A percentile compares a stretch with the other conserved stretches of the same genome.
These are phyloP conservation scores for Drosophila lacteicornis DNA, from an alignment of 1,140 invertebrate species.

Conservation along the genomic window DNA sequence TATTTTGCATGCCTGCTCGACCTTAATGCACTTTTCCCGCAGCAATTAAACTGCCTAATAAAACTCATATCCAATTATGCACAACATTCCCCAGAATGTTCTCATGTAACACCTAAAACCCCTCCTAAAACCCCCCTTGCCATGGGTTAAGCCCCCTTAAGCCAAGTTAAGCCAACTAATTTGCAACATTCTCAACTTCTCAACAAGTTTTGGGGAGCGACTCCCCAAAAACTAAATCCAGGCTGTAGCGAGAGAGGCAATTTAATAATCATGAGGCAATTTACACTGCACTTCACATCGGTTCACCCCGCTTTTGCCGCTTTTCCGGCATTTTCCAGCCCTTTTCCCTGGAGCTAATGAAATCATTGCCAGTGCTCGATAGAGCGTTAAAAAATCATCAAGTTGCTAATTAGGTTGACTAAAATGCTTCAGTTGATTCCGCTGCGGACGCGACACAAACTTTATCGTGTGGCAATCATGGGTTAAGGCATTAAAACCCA, in stretches of 20 bases:
- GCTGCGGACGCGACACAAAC: slow-evolving; percentile 36
- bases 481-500: slow-evolving; percentile 21
- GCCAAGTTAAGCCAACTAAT: slow-evolving; percentile 68
- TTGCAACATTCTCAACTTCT: slow-evolving; percentile 74
- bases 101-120: slow-evolving; percentile 20
- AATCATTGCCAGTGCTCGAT: slow-evolving; percentile 76
- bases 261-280: slow-evolving; percentile 81
- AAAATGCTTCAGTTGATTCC: slow-evolving; percentile 40
- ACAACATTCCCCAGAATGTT: slow-evolving; percentile 17
- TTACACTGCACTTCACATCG: slow-evolving; percentile 57
- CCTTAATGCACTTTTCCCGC: background rate
- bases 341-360: slow-evolving; percentile 49
- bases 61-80: slow-evolving; percentile 16
- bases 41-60: slow-evolving; percentile 14
- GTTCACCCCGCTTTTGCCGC: background rate
- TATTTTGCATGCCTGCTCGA: background rate
- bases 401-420: slow-evolving; percentile 81
- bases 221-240: slow-evolving; percentile 30
- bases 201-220: slow-evolving; percentile 54
- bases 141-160: slow-evolving; percentile 11
- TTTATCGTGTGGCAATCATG: slow-evolving; percentile 34
- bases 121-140: background rate
- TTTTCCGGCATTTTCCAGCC: background rate
- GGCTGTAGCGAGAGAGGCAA: slow-evolving; percentile 52
- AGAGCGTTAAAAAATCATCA: slow-evolving; percentile 79